Conservation (phyloP, 2,797 vertebrate genomes). For the Anolis apletophallus region DNA sequence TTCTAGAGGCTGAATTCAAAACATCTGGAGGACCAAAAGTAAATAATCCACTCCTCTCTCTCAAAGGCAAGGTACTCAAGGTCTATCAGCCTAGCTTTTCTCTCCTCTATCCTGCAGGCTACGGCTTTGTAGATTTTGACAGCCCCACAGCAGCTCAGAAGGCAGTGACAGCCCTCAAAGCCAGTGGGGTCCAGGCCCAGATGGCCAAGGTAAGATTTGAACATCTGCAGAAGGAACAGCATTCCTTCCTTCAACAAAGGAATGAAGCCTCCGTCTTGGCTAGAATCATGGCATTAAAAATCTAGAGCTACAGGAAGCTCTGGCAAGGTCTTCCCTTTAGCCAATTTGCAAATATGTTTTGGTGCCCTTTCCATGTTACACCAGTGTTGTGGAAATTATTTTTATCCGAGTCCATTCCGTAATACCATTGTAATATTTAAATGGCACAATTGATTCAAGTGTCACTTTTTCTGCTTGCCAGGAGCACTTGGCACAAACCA, state of each 20-base stretch:
- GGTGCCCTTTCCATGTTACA: background rate
- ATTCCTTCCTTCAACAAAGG: background rate
- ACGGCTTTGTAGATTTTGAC: conserved; percentile 94
- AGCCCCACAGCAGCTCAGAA: conserved; percentile 94
- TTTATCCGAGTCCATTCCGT: background rate
- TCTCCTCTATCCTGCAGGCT: conserved; percentile 77
- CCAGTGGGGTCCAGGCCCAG: conserved; percentile 94
- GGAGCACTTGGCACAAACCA: background rate
- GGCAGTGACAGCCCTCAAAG: conserved; percentile 91
- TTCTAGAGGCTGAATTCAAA: too few relatives aligned
- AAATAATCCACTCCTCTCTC: background rate
- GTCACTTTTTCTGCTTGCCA: background rate
- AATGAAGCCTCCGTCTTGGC: background rate
- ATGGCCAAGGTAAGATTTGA: conserved; percentile 90
- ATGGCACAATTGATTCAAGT: background rate
- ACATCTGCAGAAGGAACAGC: accelerated
- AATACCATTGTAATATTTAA: background rate
- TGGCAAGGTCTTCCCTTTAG: background rate
- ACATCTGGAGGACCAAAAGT: too few relatives aligned
- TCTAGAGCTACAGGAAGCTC: background rate
- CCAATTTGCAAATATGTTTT: background rate
- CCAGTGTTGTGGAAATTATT: background rate
- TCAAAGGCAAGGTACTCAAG: background rate
- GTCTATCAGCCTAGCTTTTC: background rate
- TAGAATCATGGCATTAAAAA: background rate